phyloP scores from a whole-genome alignment of 1,140 invertebrate genomes.

The Leptinotarsa texana region DNA sequence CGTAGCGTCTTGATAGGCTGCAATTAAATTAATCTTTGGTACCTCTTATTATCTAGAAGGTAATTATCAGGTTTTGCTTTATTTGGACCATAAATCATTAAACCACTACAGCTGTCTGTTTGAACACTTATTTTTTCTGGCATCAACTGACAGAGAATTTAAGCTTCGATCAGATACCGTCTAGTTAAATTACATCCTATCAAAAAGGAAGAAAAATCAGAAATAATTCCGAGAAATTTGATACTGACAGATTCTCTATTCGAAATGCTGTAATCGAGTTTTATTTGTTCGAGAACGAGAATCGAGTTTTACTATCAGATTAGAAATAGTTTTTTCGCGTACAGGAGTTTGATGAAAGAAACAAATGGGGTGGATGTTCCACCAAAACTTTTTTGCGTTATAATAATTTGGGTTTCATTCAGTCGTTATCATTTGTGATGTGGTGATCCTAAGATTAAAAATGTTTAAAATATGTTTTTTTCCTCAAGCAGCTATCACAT shows the following conservation, averaged over 20 bases:
- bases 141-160: conserved; percentile 3
- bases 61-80: conserved; percentile 4
- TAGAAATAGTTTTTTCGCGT: neutral
- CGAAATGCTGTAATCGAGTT: conserved; percentile 8
- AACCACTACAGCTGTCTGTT: conserved; percentile 7
- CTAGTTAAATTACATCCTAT: conserved; percentile 6
- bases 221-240: conserved; percentile 6
- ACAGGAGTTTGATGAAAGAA: too few species aligned
- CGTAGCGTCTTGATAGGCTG: conserved; percentile 2
- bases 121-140: conserved; percentile 2
- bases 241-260: conserved; percentile 1
- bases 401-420: too few species aligned
- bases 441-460: too few species aligned
- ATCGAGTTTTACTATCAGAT: neutral
- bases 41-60: conserved; percentile 2
- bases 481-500: too few species aligned
- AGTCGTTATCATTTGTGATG: too few species aligned
- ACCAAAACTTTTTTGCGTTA: too few species aligned
- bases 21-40: conserved; percentile 6
- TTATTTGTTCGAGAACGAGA: neutral
- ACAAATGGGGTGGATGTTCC: too few species aligned
- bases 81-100: conserved; percentile 4
- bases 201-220: neutral
- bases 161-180: conserved; percentile 2
- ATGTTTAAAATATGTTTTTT: too few species aligned